These are phyloP conservation scores for Acyrthosiphon pisum DNA, from an alignment of 1,140 invertebrate species.

Conservation along the genomic window DNA sequence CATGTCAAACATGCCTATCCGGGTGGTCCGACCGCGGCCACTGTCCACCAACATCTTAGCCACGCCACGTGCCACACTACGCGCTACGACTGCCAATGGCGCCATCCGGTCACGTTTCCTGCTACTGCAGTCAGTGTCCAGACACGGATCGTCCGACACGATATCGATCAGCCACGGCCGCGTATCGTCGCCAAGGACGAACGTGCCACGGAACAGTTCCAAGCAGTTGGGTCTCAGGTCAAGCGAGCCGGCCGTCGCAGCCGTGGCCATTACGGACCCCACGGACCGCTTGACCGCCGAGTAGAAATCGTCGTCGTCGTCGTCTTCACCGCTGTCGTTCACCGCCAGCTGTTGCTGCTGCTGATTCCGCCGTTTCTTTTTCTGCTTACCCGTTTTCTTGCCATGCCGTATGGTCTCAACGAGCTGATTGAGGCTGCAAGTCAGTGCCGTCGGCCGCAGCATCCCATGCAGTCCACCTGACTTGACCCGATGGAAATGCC, in stretches of 20 bases:
- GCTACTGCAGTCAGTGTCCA: background rate
- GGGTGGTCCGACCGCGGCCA: background rate
- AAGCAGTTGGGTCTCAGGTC: background rate
- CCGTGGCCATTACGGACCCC: background rate
- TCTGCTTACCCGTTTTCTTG: background rate
- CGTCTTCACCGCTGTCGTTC: no score
- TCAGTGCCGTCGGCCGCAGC: background rate
- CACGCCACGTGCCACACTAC: background rate
- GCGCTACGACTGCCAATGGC: background rate
- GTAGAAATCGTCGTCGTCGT: background rate
- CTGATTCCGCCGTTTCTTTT: no score
- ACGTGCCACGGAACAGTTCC: conserved; percentile 2
- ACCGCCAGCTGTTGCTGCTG: no score
- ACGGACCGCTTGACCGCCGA: background rate
- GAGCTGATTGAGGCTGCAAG: background rate
- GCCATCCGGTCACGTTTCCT: background rate
- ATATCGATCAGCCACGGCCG: conserved; percentile 44
- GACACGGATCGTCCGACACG: conserved; percentile 17
- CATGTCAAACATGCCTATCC: background rate
- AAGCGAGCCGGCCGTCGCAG: background rate
- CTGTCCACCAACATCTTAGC: background rate
- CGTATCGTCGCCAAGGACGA: background rate
- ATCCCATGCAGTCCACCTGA: background rate
- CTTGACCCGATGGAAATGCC: background rate
- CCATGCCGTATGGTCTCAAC: background rate